Evolutionary conservation across 2,888 invertebrate species (phyloP).

Genomic region (Apocheima hispidaria): DNA sequence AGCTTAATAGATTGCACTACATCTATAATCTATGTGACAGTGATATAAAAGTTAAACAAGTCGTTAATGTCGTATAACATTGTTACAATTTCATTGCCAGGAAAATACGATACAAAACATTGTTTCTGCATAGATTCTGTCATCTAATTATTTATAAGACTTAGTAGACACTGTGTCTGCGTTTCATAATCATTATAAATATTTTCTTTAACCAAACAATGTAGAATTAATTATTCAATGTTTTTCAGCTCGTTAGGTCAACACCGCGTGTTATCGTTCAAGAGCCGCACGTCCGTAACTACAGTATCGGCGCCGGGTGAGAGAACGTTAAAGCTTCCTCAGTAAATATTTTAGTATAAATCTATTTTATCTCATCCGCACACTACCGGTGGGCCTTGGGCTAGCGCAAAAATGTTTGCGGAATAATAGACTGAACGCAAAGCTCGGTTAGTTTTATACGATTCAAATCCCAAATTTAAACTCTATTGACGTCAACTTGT

Average conservation of each 20-base stretch:
- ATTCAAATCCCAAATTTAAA: constrained; percentile 31
- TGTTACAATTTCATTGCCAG: background rate
- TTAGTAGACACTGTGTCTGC: background rate
- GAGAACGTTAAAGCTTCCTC: constrained; percentile 20
- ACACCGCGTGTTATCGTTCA: constrained; percentile 31
- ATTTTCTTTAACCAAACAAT: constrained; percentile 18
- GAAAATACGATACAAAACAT: background rate
- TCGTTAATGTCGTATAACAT: background rate
- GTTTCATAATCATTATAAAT: background rate
- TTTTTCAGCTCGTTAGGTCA: constrained; percentile 33
- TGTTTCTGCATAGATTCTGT: background rate
- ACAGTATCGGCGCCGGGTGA: constrained; percentile 13
- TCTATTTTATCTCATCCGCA: constrained; percentile 47
- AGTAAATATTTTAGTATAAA: constrained; percentile 42
- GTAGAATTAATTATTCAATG: too few relatives aligned
- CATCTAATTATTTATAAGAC: background rate
- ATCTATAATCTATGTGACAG: background rate
- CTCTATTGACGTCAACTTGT: constrained; percentile 35
- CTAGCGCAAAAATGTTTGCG: constrained; percentile 31
- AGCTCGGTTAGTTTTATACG: constrained; percentile 29
- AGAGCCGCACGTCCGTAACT: constrained; percentile 22
- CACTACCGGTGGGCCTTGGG: constrained; percentile 40
- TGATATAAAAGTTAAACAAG: constrained; percentile 1
- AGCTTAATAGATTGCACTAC: background rate
- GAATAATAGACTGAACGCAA: constrained; percentile 28